Evolutionary conservation across 2,888 invertebrate species (phyloP), one percentile per base, ranked within the genome.

Genomic region (Acronicta psi): DNA sequence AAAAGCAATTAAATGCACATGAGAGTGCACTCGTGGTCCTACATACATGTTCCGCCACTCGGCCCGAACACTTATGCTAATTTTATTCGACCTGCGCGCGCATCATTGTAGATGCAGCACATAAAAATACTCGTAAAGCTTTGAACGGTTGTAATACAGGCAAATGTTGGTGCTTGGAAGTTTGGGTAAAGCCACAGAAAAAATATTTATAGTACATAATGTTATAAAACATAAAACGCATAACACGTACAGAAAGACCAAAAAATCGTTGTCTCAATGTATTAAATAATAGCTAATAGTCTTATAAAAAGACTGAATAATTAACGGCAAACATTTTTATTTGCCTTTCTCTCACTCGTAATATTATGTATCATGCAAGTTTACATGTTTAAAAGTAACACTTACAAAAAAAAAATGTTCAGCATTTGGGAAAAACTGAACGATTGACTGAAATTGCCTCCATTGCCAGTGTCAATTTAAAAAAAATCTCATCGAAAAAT

Each of bases 1-100:
- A 73, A 69, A 69, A 69, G 69, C 69, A 61, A 69, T 69, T 73
- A 69, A 62, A 54, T 18, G 47, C 44, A 44, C 73, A 57, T 69
- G 62, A 61, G 44, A 69, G 29, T 44, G 69, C 73, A 69, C 69
- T 69, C 54, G 69, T 69, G 52, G 13, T 44, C 40, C 46, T 42
- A 9, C 42, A 59, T 51, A 59, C 38, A 52, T 65, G 38, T 54
- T 54, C 54, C 54, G 47, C 54, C 73, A 68, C 68, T 72, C 59
- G 29, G 29, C 18, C 40, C 34, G 50, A 38, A 59, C 68, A 44
- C 68, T 44, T 67, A 73, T 68, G 67, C 69, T 68, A 68, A 68
- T 68, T 73, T 58, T 44, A 44, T 51, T 72, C 43, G 61, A 59
- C 18, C 49, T 54, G 59, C 67, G 50, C 42, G 31, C 43, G 37